These are phyloP conservation scores for Petrolisthes manimaculis DNA, from an alignment of 2,888 invertebrate species.

Conservation along the genomic window DNA sequence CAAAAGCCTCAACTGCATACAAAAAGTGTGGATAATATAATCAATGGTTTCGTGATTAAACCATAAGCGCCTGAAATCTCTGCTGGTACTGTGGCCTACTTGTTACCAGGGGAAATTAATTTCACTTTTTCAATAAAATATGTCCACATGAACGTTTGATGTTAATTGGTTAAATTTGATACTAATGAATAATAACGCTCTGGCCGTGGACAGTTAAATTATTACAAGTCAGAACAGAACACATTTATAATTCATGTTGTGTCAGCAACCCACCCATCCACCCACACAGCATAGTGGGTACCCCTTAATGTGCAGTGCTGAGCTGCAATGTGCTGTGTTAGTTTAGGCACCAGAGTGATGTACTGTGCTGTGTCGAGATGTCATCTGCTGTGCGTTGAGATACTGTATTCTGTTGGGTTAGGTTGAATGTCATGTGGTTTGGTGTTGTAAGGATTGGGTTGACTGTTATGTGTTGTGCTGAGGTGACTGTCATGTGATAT, in stretches of 20 bases:
- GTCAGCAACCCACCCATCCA: background rate
- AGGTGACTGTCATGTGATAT: background rate
- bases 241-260: background rate
- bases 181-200: slow-evolving; percentile 34
- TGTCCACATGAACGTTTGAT: background rate
- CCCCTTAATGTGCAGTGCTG: background rate
- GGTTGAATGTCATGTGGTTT: background rate
- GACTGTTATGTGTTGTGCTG: no score
- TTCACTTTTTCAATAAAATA: slow-evolving; percentile 15
- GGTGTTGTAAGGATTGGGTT: no score
- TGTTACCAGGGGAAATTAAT: slow-evolving; percentile 2
- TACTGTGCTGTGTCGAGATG: background rate
- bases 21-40: no score
- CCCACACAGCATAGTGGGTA: background rate
- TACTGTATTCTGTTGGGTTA: background rate
- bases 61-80: background rate
- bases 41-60: background rate
- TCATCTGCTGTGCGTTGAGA: background rate
- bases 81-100: background rate
- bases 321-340: background rate
- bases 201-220: slow-evolving; percentile 10
- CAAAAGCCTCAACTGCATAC: no score
- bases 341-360: background rate
- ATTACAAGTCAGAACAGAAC: slow-evolving; percentile 1
- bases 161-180: slow-evolving; percentile 36